Evolutionary conservation across 2,888 invertebrate species (phyloP), one percentile per base, ranked within the genome.

Genomic region (Aromia moschata): DNA sequence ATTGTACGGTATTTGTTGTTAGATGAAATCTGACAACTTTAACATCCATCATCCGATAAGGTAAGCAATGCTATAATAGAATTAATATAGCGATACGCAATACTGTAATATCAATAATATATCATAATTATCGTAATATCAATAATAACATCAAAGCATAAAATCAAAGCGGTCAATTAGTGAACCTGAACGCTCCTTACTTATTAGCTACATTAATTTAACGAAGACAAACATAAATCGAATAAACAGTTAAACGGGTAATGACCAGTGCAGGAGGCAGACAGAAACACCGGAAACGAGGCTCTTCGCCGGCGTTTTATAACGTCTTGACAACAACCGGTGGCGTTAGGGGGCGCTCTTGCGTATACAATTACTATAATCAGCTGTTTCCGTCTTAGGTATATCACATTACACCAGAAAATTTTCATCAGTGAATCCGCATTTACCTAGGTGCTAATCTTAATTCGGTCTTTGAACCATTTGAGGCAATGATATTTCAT

Each of bases 301-400:
- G 37, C 18, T 16, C 36, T 18, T 20, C 15, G 12, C 20, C 37
- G 25, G n/a, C 14, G 25, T n/a, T 38, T 12, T 10, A 18, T 12
- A 47, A 16, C 15, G 31, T 47, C 20, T 49, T 20, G 25, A 38
- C 11, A 37, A 30, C 40, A 45, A 41, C 60, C 45, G 41, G 56
- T 56, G 60, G 40, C 56, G 36, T 47, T 2, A 53, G 57, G 44
- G 57, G 54, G 56, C 54, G 60, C 64, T 63, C 58, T 44, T 56
- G 63, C 64, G 65, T 57, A 51, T 49, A 60, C 65, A 56, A 62
- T 65, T 65, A 65, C 62, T 56, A 46, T 64, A 60, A 60, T 60
- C 54, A 41, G 18, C 10, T 43, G 20, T 52, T 55, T 60, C 60
- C 60, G 60, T 41, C 20, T 47, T n/a, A 15, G 37, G 15, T 38